Evolutionary conservation across 30 jellyfish, hydroid and myxozoan species (phyloP).

Genomic region (Aurelia sp.): DNA sequence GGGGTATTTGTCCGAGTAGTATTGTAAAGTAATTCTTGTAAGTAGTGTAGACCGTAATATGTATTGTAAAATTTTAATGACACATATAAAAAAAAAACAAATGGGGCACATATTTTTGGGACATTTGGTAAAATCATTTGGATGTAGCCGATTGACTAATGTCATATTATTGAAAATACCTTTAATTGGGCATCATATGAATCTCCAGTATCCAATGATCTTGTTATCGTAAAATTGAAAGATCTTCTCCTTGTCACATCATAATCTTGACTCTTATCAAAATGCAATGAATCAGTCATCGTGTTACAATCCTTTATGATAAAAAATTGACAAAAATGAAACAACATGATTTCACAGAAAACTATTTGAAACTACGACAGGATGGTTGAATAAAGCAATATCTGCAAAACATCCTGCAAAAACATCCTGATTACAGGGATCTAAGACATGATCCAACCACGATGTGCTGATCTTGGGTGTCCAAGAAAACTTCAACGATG

Average conservation of each 20-base stretch:
- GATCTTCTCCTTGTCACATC: slow-evolving; percentile 21
- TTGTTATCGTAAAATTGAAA: slow-evolving; percentile 45
- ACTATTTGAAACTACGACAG: neutral
- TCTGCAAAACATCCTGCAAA: neutral
- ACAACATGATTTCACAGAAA: neutral
- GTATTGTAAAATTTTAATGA: too few species aligned
- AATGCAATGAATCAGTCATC: slow-evolving; percentile 46
- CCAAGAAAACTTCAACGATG: too few species aligned
- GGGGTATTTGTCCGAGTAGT: too few species aligned
- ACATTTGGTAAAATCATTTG: too few species aligned
- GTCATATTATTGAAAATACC: neutral
- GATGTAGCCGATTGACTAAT: neutral
- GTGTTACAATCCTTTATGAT: slow-evolving; percentile 54
- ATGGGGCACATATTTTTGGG: too few species aligned
- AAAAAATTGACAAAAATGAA: too few species aligned
- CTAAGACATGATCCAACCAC: too few species aligned
- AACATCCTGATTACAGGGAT: neutral
- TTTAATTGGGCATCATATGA: neutral
- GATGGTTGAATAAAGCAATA: neutral
- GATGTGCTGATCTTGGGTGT: too few species aligned
- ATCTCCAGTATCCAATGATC: slow-evolving; percentile 51
- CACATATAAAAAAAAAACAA: too few species aligned
- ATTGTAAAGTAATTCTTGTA: too few species aligned
- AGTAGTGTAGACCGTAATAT: too few species aligned
- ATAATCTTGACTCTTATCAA: slow-evolving; percentile 56